Evolutionary conservation across 2,888 invertebrate genomes (phyloP).

Genomic region (Pristionchus japonicus): DNA sequence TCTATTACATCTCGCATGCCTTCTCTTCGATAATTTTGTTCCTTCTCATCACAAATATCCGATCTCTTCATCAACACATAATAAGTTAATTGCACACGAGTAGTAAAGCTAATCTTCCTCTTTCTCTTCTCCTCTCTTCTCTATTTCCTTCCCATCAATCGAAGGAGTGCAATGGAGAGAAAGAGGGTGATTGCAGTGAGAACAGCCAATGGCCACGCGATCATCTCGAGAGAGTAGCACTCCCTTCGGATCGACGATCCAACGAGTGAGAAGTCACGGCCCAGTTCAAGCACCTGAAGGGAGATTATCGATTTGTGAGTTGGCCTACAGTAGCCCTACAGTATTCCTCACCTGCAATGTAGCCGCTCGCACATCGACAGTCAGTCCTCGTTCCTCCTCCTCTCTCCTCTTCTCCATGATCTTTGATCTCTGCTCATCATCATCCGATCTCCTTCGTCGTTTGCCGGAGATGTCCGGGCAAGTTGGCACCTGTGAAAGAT

Average conservation of each 20-base stretch:
- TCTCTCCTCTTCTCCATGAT: background rate
- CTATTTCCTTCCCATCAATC: background rate
- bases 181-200: background rate
- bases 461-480: slow-evolving; percentile 14
- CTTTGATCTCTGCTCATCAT: background rate
- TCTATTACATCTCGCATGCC: no score
- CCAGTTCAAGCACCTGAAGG: background rate
- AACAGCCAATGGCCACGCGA: background rate
- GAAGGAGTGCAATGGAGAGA: background rate
- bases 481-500: background rate
- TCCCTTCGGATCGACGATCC: background rate
- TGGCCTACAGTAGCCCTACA: background rate
- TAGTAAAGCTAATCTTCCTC: background rate
- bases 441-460: background rate
- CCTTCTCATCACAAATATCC: background rate
- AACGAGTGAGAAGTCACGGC: background rate
- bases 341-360: background rate
- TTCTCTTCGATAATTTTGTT: background rate
- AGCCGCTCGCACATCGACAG: background rate
- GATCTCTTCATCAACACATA: slow-evolving; percentile 17
- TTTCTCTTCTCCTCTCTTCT: background rate
- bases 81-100: background rate
- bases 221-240: background rate
- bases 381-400: background rate
- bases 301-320: background rate